Base-by-base conservation (phyloP, 1,140 invertebrate genomes). In the Caerostris darwini region DNA sequence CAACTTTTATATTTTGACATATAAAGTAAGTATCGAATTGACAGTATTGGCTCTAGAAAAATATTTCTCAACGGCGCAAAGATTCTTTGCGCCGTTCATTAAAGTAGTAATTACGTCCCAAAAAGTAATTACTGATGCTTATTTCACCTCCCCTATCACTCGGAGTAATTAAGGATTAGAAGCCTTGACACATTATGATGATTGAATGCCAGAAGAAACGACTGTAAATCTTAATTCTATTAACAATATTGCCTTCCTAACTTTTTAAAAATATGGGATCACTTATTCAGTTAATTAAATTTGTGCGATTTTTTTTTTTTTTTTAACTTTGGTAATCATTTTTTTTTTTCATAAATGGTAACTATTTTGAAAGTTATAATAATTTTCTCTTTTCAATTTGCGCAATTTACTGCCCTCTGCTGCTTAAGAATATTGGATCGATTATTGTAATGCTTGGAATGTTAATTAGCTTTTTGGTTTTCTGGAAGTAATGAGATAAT, bases 111-210 rank as follows among this genome's bases (percentile, higher is more conserved):
- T 87, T 87, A 87, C 85, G 56, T 61, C 53, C 85, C 85, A 64
- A 87, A 87, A 87, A 87, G 85, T 64, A 87, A 87, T 87, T 87
- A 87, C 53, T 8, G 85, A 34, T 87, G 34, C 59, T 87, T 57
- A 87, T 61, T 77, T 77, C 85, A 59, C 5, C 14, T 87, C 64
- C 14, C 85, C 57, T 53, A 61, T 64, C 57, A 87, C 57, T 87
- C 19, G n/a, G 17, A 14, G 58, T 87, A 87, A 87, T 87, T 87
- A 87, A 64, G 85, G 56, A 64, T 64, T 53, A 87, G 34, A 50
- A 54, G n/a, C 34, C 50, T 50, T 59, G 57, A 50, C 53, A 61
- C 14, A 64, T 50, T 61, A 50, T 50, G 85, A 64, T 54, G 59
- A 64, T 50, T 61, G 59, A 64, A 87, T 34, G 53, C 85, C 34